phyloP scores from a whole-genome alignment of 2,113 vertebrate genomes.

The Coptodon rendalli region DNA sequence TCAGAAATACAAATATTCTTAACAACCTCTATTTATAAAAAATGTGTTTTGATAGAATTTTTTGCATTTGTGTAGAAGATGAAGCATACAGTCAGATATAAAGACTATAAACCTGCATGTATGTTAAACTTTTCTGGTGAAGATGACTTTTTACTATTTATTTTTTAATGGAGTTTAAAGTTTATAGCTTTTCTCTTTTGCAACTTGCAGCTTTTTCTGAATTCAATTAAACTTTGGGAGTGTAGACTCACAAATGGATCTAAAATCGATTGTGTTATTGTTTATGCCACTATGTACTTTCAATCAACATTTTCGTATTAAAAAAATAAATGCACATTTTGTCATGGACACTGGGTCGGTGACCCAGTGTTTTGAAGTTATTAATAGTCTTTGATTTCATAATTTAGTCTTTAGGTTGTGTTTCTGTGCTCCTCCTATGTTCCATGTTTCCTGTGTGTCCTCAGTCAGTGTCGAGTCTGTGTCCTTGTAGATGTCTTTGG shows the following conservation, averaged over 20 bases:
- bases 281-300: not conserved
- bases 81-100: not conserved
- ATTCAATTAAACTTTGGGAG: not conserved
- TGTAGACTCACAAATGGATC: not conserved
- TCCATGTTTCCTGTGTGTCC: not conserved
- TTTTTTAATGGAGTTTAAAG: not conserved
- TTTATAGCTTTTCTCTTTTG: not conserved
- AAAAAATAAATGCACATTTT: not conserved
- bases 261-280: not conserved
- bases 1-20: not conserved
- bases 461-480: not conserved
- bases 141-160: not conserved
- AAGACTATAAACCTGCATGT: not conserved
- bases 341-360: fast-evolving
- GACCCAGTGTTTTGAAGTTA: not conserved
- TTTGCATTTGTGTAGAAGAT: not conserved
- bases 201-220: not conserved
- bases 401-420: not conserved
- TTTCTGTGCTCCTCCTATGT: not conserved
- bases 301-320: not conserved
- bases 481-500: not conserved
- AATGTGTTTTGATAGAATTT: not conserved
- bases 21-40: not conserved
- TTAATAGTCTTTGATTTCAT: not conserved
- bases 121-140: not conserved